Base-by-base conservation (phyloP, 92 coral and sea anemone species). In the Heteractis magnifica region DNA sequence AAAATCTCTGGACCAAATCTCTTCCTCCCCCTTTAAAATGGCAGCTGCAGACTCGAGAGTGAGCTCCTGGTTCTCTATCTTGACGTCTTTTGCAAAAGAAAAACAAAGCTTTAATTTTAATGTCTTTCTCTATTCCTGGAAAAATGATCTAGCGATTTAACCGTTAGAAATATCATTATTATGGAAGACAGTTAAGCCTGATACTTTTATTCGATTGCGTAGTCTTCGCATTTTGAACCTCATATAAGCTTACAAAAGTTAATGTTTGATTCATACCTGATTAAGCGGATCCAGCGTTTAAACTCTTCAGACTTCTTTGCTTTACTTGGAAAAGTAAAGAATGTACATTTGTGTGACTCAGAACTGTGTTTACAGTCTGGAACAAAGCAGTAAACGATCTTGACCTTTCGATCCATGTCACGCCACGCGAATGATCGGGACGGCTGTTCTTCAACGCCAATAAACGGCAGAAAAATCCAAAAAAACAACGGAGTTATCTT, bases 41-140 rank as follows among this genome's bases (percentile, higher is more conserved):
- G 53, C 84, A 84, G 85, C 88, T 89, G 81, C 87, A 85, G 41
- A 77, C 87, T 21, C 85, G 72, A 56, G 87, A 70, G 75, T 81
- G 86, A 21, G 74, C 49, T 50, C 82, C 59, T 53, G 89, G 89
- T 71, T 84, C 85, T 84, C 87, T 78, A 65, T 88, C 87, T 73
- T 88, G 76, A 75, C 91, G 79, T 70, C 85, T 79, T 55, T 50
- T 59, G 71, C 23, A 18, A 83, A 80, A 49, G 52, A 77, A 74
- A 82, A 71, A 82, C 14, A n/a, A 23, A 23, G 48, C 15, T 71
- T n/a, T 19, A 19, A 53, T 53, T 53, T 53, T 53, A 53, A 53
- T 53, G 58, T 53, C 13, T 53, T 53, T 53, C 58, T 53, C 58
- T 53, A 12, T 53, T 53, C 58, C 2, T 53, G 58, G 58, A 53